These are phyloP conservation scores for Hexactinellida sp. DNA, from an alignment of 37 sponge, comb jelly and placozoan species.

Conservation along the genomic window DNA sequence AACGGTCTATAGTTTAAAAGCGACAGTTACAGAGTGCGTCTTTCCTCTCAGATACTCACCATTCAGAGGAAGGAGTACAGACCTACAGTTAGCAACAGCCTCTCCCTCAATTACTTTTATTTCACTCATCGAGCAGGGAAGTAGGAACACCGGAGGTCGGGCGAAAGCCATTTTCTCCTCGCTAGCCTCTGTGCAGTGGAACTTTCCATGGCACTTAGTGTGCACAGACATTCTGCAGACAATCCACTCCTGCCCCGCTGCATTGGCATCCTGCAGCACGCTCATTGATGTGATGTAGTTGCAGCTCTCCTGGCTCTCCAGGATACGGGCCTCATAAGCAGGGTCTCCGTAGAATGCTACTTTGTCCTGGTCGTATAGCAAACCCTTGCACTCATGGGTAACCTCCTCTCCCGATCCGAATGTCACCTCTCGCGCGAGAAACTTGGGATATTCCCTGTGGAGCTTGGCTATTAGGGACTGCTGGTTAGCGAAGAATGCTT, in stretches of 20 bases:
- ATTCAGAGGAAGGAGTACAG: constrained; percentile 25
- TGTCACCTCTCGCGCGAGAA: background rate
- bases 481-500: constrained; percentile 59
- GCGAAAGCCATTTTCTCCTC: constrained; percentile 22
- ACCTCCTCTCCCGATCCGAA: background rate
- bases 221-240: constrained; percentile 20
- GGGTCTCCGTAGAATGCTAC: constrained; percentile 60
- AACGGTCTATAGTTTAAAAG: background rate
- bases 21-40: background rate
- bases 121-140: constrained; percentile 21
- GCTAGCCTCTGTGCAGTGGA: constrained; percentile 16
- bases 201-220: constrained; percentile 15
- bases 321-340: constrained; percentile 37
- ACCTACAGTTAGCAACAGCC: constrained; percentile 35
- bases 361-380: constrained; percentile 38
- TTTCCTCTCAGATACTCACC: constrained; percentile 9
- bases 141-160: constrained; percentile 38
- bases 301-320: constrained; percentile 16
- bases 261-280: background rate
- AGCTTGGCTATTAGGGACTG: constrained; percentile 34
- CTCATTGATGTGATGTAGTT: constrained; percentile 8
- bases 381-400: constrained; percentile 23
- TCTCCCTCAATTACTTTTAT: constrained; percentile 24
- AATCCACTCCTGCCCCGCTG: background rate
- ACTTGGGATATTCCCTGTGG: background rate